Percentiles rank a stretch among this genome's conserved stretches.
phyloP scores from a whole-genome alignment of 2,113 vertebrate species.

The Phylloscopus whistleri region DNA sequence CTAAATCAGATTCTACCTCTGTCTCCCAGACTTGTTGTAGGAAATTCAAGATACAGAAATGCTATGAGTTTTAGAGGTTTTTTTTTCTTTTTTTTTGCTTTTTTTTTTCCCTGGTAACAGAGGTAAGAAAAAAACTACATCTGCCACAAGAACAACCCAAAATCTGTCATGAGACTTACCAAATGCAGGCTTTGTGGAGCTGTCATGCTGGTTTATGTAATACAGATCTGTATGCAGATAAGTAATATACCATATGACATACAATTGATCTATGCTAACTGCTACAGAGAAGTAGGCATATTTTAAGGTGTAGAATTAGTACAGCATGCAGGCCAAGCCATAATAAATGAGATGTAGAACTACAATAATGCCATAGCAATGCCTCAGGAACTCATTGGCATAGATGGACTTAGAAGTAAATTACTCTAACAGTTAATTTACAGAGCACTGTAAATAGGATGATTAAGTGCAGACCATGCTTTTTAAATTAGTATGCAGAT shows the following conservation, averaged over 20 bases:
- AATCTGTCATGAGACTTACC: background rate
- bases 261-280: background rate
- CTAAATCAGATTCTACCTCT: background rate
- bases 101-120: background rate
- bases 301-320: slow-evolving; percentile 22
- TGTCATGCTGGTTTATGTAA: background rate
- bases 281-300: background rate
- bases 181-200: background rate
- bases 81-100: background rate
- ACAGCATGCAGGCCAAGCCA: background rate
- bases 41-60: background rate
- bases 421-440: background rate
- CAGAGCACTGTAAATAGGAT: background rate
- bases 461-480: background rate
- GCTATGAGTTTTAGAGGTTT: background rate
- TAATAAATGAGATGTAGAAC: slow-evolving; percentile 13
- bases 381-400: background rate
- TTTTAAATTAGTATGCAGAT: background rate
- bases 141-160: background rate
- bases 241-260: background rate
- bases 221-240: background rate
- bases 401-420: background rate
- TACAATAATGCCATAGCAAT: background rate
- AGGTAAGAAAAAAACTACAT: background rate
- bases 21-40: background rate